Percentiles rank a stretch among this genome's conserved stretches.
These are phyloP conservation scores for Melanerpes formicivorus DNA, from an alignment of 2,113 vertebrate species.

Conservation along the genomic window DNA sequence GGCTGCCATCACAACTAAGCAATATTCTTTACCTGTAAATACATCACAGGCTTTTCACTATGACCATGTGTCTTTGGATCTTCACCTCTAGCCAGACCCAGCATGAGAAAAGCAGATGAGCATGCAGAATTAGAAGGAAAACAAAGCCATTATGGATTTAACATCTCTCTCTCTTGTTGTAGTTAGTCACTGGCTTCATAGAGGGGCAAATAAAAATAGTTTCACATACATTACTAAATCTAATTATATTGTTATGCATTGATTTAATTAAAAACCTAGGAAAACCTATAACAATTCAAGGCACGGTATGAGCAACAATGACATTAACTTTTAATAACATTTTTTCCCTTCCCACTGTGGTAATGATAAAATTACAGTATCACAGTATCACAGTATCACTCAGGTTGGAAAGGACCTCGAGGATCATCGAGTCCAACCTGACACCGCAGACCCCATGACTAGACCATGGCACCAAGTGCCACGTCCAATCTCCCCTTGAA, in stretches of 20 bases:
- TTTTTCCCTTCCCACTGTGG: constrained; percentile 17
- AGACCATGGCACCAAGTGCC: too few species aligned
- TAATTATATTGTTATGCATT: constrained; percentile 70
- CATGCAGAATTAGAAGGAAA: not conserved
- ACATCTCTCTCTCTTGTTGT: not conserved
- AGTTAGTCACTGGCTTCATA: not conserved
- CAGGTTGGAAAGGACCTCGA: too few species aligned
- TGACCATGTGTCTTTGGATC: not conserved
- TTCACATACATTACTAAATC: constrained; percentile 59
- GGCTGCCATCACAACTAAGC: not conserved
- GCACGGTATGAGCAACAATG: not conserved
- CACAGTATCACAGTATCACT: too few species aligned
- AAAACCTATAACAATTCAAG: constrained; percentile 63
- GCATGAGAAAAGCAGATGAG: not conserved
- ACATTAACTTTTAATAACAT: constrained; percentile 76
- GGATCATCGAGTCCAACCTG: too few species aligned
- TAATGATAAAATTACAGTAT: constrained; percentile 64
- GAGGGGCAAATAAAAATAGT: constrained; percentile 49
- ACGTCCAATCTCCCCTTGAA: too few species aligned
- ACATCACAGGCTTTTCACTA: not conserved
- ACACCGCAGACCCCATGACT: too few species aligned
- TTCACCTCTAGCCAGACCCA: not conserved
- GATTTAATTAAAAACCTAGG: constrained; percentile 67
- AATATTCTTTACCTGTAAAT: not conserved
- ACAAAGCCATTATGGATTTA: not conserved